Evolutionary conservation across 1,140 invertebrate genomes (phyloP).

Genomic region (Bombus pyrosoma): DNA sequence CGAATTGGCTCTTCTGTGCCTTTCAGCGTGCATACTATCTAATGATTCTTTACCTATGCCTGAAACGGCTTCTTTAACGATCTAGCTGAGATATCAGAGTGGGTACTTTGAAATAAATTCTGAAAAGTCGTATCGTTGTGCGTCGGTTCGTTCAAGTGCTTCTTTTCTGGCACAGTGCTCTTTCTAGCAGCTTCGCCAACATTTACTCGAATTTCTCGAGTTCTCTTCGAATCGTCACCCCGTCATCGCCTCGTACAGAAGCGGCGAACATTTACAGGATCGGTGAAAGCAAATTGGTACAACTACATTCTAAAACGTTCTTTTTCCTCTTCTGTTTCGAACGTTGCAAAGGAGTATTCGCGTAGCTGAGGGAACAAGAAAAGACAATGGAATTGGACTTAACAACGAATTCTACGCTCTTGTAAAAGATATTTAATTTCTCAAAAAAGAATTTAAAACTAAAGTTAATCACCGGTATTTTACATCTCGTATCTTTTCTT

Average conservation of each 20-base stretch:
- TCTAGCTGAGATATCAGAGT: slow-evolving; percentile 5
- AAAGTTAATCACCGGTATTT: too few species aligned
- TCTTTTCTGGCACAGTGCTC: slow-evolving; percentile 7
- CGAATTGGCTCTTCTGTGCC: background rate
- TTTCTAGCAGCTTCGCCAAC: background rate
- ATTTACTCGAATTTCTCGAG: slow-evolving; percentile 23
- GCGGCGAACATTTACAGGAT: background rate
- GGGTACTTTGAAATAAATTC: slow-evolving; percentile 39
- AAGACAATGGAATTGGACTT: too few species aligned
- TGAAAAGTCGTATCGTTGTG: slow-evolving; percentile 28
- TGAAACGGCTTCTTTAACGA: slow-evolving; percentile 12
- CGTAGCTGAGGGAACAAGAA: too few species aligned
- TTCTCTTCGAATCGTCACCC: slow-evolving; percentile 23
- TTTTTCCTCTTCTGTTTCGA: background rate
- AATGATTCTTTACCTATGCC: slow-evolving; percentile 10
- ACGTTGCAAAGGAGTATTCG: too few species aligned
- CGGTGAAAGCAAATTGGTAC: slow-evolving; percentile 1
- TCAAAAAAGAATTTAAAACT: too few species aligned
- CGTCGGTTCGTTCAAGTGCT: background rate
- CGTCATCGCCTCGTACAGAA: background rate
- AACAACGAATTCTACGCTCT: too few species aligned
- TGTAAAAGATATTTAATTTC: too few species aligned
- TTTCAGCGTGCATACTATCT: background rate
- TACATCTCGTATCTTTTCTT: too few species aligned
- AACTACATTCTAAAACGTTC: background rate